Evolutionary conservation across 2,113 vertebrate genomes (phyloP).

Genomic region (Chaenogobius annularis): DNA sequence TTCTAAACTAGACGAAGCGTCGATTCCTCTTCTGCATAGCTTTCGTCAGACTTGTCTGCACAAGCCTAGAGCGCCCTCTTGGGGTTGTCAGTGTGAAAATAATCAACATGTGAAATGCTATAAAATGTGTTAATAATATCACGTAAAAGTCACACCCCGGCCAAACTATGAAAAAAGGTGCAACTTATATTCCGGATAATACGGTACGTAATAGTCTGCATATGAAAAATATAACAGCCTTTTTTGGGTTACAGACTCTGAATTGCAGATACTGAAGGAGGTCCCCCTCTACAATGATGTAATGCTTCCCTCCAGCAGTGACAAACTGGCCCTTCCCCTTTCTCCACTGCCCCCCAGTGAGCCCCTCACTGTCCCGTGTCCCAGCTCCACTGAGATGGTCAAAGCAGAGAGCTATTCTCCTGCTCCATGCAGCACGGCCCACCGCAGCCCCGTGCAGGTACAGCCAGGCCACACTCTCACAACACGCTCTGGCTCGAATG

Average conservation of each 20-base stretch:
- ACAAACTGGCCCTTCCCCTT: conserved; percentile 86
- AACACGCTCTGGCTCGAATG: neutral
- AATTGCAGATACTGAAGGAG: conserved; percentile 84
- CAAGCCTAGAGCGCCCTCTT: no score
- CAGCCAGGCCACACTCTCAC: neutral
- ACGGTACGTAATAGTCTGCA: neutral
- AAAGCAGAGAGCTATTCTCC: conserved; percentile 79
- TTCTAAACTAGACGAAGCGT: no score
- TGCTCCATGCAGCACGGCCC: conserved; percentile 74
- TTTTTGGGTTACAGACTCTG: conserved; percentile 77
- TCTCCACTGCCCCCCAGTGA: conserved; percentile 86
- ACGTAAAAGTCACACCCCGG: no score
- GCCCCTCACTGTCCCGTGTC: conserved; percentile 81
- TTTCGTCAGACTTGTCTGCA: no score
- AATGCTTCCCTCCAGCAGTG: conserved; percentile 90
- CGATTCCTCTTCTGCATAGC: no score
- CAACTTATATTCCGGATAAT: no score
- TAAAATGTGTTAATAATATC: no score
- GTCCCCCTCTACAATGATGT: conserved; percentile 94
- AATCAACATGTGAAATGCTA: no score
- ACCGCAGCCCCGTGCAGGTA: conserved; percentile 84
- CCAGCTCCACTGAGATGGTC: conserved; percentile 77
- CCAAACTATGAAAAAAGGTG: no score
- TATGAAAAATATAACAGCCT: neutral
- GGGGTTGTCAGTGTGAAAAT: no score